A percentile compares a stretch with the other conserved stretches of the same genome.
Evolutionary conservation across 1,140 invertebrate species (phyloP).

Genomic region (Coboldia fuscipes): DNA sequence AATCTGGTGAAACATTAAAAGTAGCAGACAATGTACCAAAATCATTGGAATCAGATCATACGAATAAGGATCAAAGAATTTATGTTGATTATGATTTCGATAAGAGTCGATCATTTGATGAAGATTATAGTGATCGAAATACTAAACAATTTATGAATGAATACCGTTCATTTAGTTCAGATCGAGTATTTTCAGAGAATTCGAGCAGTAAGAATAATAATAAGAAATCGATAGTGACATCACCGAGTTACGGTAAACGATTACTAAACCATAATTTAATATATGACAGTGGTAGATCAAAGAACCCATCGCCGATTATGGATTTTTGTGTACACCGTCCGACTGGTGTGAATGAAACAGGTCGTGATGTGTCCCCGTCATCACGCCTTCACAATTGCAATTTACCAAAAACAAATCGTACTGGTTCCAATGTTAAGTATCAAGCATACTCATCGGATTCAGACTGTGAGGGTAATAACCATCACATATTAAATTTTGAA

Average conservation of each 20-base stretch:
- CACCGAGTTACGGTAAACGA: slow-evolving; percentile 16
- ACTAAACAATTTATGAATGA: neutral
- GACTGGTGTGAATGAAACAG: slow-evolving; percentile 8
- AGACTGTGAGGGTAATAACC: too few relatives aligned
- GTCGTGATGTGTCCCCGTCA: slow-evolving; percentile 17
- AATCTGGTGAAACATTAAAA: neutral
- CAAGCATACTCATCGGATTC: too few relatives aligned
- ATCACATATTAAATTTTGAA: too few relatives aligned
- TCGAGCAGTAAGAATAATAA: slow-evolving; percentile 5
- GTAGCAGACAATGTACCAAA: neutral
- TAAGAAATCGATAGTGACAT: too few relatives aligned
- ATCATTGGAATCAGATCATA: too few relatives aligned
- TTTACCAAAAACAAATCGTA: too few relatives aligned
- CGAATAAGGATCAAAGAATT: too few relatives aligned
- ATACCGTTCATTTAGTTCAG: slow-evolving; percentile 1
- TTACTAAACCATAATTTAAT: slow-evolving; percentile 19
- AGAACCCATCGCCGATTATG: slow-evolving; percentile 11
- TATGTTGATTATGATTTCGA: too few relatives aligned
- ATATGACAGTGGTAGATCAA: slow-evolving; percentile 14
- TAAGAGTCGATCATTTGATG: slow-evolving; percentile 19
- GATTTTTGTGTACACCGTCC: slow-evolving; percentile 15
- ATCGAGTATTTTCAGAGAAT: neutral
- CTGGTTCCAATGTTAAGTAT: too few relatives aligned
- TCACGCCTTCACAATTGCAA: too few relatives aligned
- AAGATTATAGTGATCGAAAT: slow-evolving; percentile 12